Base-by-base conservation (phyloP, 2,113 vertebrate genomes). In the Redunca redunca region DNA sequence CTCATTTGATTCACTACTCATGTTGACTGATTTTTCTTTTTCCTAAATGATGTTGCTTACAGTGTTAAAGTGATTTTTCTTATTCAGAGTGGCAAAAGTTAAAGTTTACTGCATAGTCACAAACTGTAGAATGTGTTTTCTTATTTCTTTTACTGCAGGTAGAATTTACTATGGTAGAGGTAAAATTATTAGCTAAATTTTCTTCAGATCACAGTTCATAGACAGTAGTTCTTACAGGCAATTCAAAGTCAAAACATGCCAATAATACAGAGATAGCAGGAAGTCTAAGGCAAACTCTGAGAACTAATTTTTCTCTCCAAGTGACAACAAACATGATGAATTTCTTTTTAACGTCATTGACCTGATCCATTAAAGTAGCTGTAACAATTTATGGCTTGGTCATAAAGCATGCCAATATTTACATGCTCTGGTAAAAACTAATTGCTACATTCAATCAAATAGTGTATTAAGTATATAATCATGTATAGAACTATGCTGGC, bases 301-400 rank as follows among this genome's bases (percentile, higher is more conserved):
- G 53, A 12, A 71, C 30, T 17, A 14, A 10, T 30, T n/a, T 74
- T 52, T 77, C 33, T 94, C 23, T 86, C 7, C 2, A 4, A 82
- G 17, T 82, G 30, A 77, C 43, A 92, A 57, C 4, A 17, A 58
- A 40, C 55, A 46, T 16, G 58, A 52, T 92, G 40, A 6, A 97
- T 87, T 83, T 87, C 6, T 85, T 94, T 96, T 85, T 48, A 90
- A 92, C 8, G 46, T 83, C 28, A 83, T 87, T 96, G 86, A 78
- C n/a, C 23, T 23, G n/a, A 94, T 77, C 13, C 28, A 88, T 83
- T 94, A 48, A 90, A 92, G 64, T 52, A 55, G 1, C n/a, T 94
- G 6, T 87, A 84, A 88, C 11, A 53, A 40, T 78, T 90, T 93
- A 83, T n/a, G 5, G 28, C 33, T 86, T 93, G 25, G 21, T 11